These are phyloP conservation scores for Volucella zonaria DNA, from an alignment of 2,888 invertebrate species.

Conservation along the genomic window DNA sequence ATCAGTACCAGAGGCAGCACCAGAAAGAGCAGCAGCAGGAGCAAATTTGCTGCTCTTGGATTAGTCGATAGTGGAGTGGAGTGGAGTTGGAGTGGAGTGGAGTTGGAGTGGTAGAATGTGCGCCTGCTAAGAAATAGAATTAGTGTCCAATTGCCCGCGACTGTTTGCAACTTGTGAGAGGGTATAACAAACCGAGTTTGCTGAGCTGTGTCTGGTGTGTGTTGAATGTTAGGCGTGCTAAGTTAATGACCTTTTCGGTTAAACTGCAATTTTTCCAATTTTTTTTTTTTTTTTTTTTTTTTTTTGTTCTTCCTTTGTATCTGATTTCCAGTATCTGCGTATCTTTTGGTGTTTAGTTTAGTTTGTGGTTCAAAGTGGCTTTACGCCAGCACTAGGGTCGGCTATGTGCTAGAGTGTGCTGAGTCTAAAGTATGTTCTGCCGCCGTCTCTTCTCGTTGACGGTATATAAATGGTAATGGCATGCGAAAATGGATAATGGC, in stretches of 20 bases:
- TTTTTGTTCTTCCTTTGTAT: constrained; percentile 21
- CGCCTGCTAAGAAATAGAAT: constrained; percentile 59
- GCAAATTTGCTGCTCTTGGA: constrained; percentile 41
- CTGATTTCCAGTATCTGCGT: constrained; percentile 50
- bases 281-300: too few species aligned
- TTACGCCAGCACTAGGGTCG: constrained; percentile 55
- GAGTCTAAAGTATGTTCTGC: neutral
- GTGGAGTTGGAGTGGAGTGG: too few species aligned
- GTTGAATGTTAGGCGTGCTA: constrained; percentile 28
- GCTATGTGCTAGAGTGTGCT: neutral
- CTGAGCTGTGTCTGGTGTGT: neutral
- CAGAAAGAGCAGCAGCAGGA: constrained; percentile 15
- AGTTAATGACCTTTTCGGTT: constrained; percentile 72
- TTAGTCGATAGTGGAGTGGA: neutral
- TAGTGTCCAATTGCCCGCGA: constrained; percentile 69
- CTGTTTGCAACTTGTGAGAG: constrained; percentile 33
- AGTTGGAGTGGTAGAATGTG: neutral
- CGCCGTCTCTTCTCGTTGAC: constrained; percentile 13
- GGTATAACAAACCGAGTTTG: neutral
- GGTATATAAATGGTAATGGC: constrained; percentile 52
- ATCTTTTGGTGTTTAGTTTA: constrained; percentile 27
- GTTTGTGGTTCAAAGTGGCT: constrained; percentile 32
- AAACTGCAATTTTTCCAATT: constrained; percentile 52
- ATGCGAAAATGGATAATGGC: constrained; percentile 23
- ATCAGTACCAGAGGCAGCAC: too few species aligned